These are phyloP conservation scores for Andrena minutula DNA, from an alignment of 2,888 invertebrate genomes.

Conservation along the genomic window DNA sequence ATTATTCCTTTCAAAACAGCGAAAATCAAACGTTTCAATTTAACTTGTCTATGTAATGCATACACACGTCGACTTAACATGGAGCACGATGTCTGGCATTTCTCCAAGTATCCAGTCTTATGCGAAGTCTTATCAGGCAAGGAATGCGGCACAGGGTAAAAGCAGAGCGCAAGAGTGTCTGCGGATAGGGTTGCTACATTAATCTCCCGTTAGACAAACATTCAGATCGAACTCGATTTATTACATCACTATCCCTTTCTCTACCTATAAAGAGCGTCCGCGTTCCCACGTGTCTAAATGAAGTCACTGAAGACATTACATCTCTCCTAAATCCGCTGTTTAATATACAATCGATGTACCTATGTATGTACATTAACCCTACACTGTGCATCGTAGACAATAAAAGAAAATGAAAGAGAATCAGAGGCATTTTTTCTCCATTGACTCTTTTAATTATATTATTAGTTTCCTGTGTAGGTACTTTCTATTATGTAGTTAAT, in stretches of 20 bases:
- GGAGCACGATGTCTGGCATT: conserved; percentile 70
- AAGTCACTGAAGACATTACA: neutral
- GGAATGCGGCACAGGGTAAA: conserved; percentile 66
- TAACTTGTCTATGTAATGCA: conserved; percentile 29
- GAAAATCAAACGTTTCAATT: conserved; percentile 50
- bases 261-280: neutral
- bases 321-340: neutral
- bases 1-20: conserved; percentile 8
- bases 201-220: conserved; percentile 42
- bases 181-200: conserved; percentile 52
- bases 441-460: no score
- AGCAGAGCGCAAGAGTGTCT: conserved; percentile 37
- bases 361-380: no score
- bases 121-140: conserved; percentile 73
- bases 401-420: no score
- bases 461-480: no score
- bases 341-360: neutral
- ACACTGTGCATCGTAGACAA: no score
- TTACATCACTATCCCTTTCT: conserved; percentile 7
- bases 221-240: conserved; percentile 31
- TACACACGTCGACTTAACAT: conserved; percentile 47
- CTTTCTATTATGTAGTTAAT: no score
- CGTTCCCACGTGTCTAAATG: neutral
- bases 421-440: no score
- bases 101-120: conserved; percentile 82